Conservation (phyloP, 2,888 invertebrate species). For the Pachymerium ferrugineum region DNA sequence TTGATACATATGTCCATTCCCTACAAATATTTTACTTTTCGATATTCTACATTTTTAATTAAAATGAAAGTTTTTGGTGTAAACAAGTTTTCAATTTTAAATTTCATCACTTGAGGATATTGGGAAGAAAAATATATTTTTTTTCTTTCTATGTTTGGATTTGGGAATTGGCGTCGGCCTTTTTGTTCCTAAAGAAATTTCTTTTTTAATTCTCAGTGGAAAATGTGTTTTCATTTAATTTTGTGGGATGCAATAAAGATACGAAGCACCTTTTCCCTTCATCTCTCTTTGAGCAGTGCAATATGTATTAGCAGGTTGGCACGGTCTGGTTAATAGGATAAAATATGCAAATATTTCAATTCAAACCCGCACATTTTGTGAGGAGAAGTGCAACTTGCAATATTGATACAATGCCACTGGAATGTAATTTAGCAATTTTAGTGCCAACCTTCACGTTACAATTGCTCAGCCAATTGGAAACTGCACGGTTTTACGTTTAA, state of each 20-base stretch:
- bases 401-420: constrained; percentile 5
- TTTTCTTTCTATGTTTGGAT: background rate
- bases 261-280: background rate
- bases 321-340: background rate
- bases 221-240: background rate
- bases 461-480: background rate
- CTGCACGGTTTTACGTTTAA: background rate
- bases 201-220: background rate
- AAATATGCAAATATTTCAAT: constrained; percentile 8
- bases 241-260: background rate
- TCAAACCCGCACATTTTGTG: background rate
- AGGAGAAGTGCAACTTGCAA: background rate
- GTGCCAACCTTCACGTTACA: background rate
- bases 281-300: background rate
- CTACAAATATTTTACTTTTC: no score
- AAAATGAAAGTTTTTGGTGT: no score
- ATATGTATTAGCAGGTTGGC: background rate
- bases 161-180: background rate
- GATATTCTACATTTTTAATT: no score
- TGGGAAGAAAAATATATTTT: no score
- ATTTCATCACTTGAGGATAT: no score
- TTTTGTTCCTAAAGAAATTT: background rate
- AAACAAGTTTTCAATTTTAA: no score
- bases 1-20: no score
- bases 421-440: background rate